phyloP scores from a whole-genome alignment of 92 coral and sea anemone genomes.

The Epizoanthus rinbou region DNA sequence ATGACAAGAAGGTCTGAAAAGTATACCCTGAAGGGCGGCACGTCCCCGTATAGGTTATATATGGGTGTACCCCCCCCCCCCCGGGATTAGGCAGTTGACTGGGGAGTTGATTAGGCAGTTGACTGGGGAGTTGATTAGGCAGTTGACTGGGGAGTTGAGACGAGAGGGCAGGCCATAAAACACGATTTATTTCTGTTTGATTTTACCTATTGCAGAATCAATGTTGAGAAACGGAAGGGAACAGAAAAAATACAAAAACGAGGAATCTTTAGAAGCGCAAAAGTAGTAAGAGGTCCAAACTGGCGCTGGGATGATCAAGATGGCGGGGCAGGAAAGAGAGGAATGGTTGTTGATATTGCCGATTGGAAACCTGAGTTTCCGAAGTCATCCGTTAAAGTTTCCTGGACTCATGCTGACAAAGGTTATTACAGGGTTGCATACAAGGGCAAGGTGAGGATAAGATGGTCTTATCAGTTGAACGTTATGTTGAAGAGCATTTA shows the following conservation, averaged over 20 bases:
- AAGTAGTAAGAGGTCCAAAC: background rate
- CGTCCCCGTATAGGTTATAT: too few species aligned
- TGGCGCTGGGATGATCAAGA: constrained; percentile 35
- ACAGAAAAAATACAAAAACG: constrained; percentile 21
- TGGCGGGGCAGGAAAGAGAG: constrained; percentile 16
- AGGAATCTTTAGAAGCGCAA: constrained; percentile 26
- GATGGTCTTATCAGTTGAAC: background rate
- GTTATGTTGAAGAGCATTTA: background rate
- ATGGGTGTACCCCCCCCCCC: too few species aligned
- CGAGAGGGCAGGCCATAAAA: too few species aligned
- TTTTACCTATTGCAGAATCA: background rate
- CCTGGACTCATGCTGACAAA: constrained; percentile 22
- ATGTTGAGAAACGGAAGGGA: constrained; percentile 12
- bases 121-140: too few species aligned
- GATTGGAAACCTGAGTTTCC: constrained; percentile 38
- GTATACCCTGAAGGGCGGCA: too few species aligned
- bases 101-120: too few species aligned
- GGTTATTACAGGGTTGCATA: constrained; percentile 18
- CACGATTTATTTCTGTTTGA: too few species aligned
- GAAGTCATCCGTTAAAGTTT: constrained; percentile 7
- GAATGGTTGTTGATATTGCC: constrained; percentile 15
- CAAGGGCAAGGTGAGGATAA: constrained; percentile 4
- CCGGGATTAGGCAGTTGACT: too few species aligned
- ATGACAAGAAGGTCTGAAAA: too few species aligned
- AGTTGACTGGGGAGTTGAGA: too few species aligned